Conservation (phyloP, 1,140 invertebrate genomes). For the Heterodera carotae region DNA sequence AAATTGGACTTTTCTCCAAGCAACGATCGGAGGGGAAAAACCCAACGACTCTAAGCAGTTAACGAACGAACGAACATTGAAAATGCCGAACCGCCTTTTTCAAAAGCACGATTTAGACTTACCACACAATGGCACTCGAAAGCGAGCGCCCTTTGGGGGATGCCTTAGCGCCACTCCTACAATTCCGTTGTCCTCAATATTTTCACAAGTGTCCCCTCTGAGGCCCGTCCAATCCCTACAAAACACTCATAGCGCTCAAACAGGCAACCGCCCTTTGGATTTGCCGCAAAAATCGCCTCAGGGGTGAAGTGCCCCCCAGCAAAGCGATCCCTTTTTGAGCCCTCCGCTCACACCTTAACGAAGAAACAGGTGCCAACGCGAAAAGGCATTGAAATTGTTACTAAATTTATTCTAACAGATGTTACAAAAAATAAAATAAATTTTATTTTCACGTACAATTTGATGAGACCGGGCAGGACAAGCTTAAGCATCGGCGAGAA, state of each 20-base stretch:
- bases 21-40: too few species aligned
- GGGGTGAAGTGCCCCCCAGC: conserved; percentile 10
- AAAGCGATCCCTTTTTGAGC: not conserved
- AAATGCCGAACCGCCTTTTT: not conserved
- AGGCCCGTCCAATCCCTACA: not conserved
- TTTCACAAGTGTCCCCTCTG: not conserved
- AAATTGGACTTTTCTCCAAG: too few species aligned
- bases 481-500: too few species aligned
- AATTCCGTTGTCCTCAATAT: conserved; percentile 11
- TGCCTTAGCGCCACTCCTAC: not conserved
- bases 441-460: too few species aligned
- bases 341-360: conserved; percentile 1
- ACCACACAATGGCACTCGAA: too few species aligned
- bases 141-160: too few species aligned
- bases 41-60: too few species aligned
- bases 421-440: not conserved
- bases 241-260: not conserved
- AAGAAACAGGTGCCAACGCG: not conserved
- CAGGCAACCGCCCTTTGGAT: not conserved
- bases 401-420: too few species aligned
- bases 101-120: too few species aligned
- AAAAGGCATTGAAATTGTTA: not conserved
- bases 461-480: too few species aligned
- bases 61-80: too few species aligned
- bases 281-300: conserved; percentile 7